Evolutionary conservation across 2,888 invertebrate species (phyloP).

Genomic region (Norana najaformis): DNA sequence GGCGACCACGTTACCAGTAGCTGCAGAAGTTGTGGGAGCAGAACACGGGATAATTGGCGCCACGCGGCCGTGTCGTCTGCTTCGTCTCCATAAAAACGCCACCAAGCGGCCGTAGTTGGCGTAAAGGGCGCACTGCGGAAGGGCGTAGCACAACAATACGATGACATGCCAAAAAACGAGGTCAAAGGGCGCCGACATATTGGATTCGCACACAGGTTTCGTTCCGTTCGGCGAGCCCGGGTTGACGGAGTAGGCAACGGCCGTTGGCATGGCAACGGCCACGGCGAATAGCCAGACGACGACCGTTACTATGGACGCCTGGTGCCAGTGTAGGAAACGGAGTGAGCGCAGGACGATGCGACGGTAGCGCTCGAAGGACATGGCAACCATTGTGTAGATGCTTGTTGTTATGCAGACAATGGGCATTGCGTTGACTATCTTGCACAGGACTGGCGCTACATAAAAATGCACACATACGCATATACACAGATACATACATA

Average conservation of each 20-base stretch:
- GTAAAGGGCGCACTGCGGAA: constrained; percentile 45
- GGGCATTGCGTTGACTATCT: constrained; percentile 45
- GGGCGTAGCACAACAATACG: constrained; percentile 44
- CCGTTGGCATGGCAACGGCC: constrained; percentile 25
- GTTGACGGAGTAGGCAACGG: constrained; percentile 36
- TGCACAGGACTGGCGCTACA: constrained; percentile 37
- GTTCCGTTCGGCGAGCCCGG: constrained; percentile 14
- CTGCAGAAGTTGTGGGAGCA: not conserved
- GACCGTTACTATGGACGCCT: not conserved
- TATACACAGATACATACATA: constrained; percentile 17
- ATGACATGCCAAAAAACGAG: constrained; percentile 45
- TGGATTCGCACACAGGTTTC: constrained; percentile 8
- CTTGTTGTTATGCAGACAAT: constrained; percentile 48
- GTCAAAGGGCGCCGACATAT: constrained; percentile 28
- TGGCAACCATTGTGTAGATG: constrained; percentile 48
- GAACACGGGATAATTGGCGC: not conserved
- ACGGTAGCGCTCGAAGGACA: constrained; percentile 48
- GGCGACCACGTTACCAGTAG: too few species aligned
- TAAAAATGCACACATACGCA: not conserved
- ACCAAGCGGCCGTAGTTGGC: constrained; percentile 41
- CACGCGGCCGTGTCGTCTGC: not conserved
- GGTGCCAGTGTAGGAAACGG: not conserved
- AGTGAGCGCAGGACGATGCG: not conserved
- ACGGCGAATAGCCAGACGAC: constrained; percentile 26
- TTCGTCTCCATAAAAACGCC: constrained; percentile 37